Base-by-base conservation (phyloP, 2,888 invertebrate species). In the Nomada flava region DNA sequence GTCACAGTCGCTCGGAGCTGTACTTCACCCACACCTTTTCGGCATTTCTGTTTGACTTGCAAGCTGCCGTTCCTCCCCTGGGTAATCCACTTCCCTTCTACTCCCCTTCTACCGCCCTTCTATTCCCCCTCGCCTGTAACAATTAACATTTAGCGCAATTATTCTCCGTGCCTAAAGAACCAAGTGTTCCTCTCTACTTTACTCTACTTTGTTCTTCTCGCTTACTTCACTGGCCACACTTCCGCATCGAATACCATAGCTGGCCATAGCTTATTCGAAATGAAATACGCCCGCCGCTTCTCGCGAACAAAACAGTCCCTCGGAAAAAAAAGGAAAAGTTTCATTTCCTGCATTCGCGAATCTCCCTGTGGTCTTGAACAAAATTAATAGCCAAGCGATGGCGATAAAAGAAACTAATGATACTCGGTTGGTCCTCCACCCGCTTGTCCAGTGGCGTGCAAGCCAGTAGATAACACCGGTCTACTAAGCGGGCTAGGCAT, bases 341-440 rank as follows among this genome's bases (percentile, higher is more conserved):
- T 13, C 2, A 52, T 1, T 50, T 53, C 15, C 23, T 26, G 23
- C 2, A 1, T 18, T 11, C 55, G 52, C 62, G 55, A 65, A 59
- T 60, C 44, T 60, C 26, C 53, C 47, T 36, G 23, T 57, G 59
- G 44, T 60, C 65, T 73, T 26, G 60, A 26, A 18, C 53, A 60
- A 47, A 77, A 77, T 67, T 65, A 73, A 77, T 73, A 53, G 73
- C 65, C 15, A 3, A n/a, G 20, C 65, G 36, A 73, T 77, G 67
- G 73, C 73, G 77, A 77, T 77, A 77, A 64, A 77, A 73, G 73
- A 73, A 77, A 77, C 50, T 77, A 73, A 77, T 73, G 65, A 73
- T 23, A 53, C 60, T 11, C 52, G 29, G 73, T 47, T 62, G 77
- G 50, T 77, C 73, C 72, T 77, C 53, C 59, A 73, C 73, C 73